Conservation (phyloP, 2,113 vertebrate species). For the Lycocorax pyrrhopterus region DNA sequence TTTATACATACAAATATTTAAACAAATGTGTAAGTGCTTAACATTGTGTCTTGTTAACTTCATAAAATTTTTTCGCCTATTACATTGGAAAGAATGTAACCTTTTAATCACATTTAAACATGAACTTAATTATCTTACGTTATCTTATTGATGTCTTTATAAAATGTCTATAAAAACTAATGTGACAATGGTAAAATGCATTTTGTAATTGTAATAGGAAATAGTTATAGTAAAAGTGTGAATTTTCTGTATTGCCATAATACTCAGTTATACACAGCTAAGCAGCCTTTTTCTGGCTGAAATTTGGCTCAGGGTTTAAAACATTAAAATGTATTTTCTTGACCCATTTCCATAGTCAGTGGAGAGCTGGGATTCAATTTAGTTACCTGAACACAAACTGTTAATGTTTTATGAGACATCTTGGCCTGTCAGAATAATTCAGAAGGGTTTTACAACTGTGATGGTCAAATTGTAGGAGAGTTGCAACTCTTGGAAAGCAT, state of each 20-base stretch:
- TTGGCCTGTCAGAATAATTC: neutral
- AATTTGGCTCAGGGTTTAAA: neutral
- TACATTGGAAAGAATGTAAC: neutral
- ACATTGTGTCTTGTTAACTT: neutral
- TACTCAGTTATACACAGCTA: neutral
- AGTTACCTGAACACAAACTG: neutral
- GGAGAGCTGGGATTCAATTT: neutral
- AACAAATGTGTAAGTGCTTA: neutral
- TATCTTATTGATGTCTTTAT: neutral
- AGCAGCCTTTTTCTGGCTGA: neutral
- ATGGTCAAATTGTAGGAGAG: neutral
- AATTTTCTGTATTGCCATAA: neutral
- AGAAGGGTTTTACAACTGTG: neutral
- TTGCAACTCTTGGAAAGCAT: neutral
- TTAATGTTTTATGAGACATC: neutral
- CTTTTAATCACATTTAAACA: neutral
- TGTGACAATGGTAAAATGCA: rapidly evolving
- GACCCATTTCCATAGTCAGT: neutral
- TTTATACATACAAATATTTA: neutral
- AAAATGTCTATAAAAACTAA: neutral
- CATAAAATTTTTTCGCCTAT: neutral
- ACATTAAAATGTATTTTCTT: neutral
- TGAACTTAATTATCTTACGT: neutral
- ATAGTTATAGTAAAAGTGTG: neutral
- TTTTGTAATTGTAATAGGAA: neutral